Evolutionary conservation across 1,140 invertebrate species (phyloP).

Genomic region (Rhizoglyphus robini): DNA sequence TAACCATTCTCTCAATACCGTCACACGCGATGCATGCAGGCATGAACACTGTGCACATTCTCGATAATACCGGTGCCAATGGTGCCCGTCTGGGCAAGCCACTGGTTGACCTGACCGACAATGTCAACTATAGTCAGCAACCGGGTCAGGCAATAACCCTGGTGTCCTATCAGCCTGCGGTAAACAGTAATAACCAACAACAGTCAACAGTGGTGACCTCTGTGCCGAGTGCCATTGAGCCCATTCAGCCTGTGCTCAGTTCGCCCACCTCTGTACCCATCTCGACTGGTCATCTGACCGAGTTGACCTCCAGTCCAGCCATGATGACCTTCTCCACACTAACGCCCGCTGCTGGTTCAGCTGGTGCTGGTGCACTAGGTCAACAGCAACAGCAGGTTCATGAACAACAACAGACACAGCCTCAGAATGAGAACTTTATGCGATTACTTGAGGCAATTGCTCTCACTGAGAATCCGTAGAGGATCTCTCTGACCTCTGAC

Average conservation of each 20-base stretch:
- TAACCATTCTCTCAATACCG: background rate
- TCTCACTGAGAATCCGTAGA: background rate
- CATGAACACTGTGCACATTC: background rate
- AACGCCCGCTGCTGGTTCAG: background rate
- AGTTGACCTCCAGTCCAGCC: background rate
- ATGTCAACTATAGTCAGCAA: background rate
- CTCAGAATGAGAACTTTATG: slow-evolving; percentile 7
- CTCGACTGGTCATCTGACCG: background rate
- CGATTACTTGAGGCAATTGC: slow-evolving; percentile 2
- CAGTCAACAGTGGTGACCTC: background rate
- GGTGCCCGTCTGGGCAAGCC: background rate
- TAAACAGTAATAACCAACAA: background rate
- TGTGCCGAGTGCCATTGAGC: too few species aligned
- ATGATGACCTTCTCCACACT: too few species aligned
- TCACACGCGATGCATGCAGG: background rate
- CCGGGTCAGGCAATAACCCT: background rate
- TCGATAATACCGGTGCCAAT: background rate
- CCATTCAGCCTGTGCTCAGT: too few species aligned
- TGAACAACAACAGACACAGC: background rate
- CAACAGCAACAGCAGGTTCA: background rate
- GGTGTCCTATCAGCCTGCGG: background rate
- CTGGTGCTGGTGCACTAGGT: background rate
- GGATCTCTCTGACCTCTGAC: too few species aligned
- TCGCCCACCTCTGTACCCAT: background rate
- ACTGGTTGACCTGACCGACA: background rate